Conservation (phyloP, 2,888 invertebrate genomes). For the Mechanitis mazaeus region DNA sequence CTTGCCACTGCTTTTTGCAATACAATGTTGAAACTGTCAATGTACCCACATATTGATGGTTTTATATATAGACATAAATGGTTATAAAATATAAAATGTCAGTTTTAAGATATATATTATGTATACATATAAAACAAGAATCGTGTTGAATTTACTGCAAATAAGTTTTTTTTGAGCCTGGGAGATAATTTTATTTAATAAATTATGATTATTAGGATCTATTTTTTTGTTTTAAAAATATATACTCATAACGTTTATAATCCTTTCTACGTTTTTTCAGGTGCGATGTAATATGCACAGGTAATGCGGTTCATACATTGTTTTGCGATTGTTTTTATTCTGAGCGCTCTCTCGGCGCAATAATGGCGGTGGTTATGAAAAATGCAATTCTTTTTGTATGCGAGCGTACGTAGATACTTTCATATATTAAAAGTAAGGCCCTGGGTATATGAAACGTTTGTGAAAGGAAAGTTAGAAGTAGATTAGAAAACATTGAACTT, state of each 20-base stretch:
- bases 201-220: no score
- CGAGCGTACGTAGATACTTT: slow-evolving; percentile 20
- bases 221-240: no score
- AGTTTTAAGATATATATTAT: no score
- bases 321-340: slow-evolving; percentile 30
- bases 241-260: neutral
- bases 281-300: slow-evolving; percentile 15
- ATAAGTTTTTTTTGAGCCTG: neutral
- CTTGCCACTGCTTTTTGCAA: neutral
- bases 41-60: neutral
- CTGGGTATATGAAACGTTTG: slow-evolving; percentile 19
- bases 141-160: neutral
- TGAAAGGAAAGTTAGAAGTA: slow-evolving; percentile 10
- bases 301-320: slow-evolving; percentile 20
- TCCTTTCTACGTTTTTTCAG: slow-evolving; percentile 4
- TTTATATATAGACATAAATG: neutral
- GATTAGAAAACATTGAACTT: slow-evolving; percentile 13
- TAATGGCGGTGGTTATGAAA: slow-evolving; percentile 34
- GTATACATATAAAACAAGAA: no score
- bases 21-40: neutral
- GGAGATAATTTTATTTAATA: no score
- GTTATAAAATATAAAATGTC: neutral
- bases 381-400: slow-evolving; percentile 33
- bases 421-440: slow-evolving; percentile 20
- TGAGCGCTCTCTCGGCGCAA: slow-evolving; percentile 26